Evolutionary conservation across 2,888 invertebrate species (phyloP), one percentile per base, ranked within the genome.

Genomic region (Mycalesis mineus): DNA sequence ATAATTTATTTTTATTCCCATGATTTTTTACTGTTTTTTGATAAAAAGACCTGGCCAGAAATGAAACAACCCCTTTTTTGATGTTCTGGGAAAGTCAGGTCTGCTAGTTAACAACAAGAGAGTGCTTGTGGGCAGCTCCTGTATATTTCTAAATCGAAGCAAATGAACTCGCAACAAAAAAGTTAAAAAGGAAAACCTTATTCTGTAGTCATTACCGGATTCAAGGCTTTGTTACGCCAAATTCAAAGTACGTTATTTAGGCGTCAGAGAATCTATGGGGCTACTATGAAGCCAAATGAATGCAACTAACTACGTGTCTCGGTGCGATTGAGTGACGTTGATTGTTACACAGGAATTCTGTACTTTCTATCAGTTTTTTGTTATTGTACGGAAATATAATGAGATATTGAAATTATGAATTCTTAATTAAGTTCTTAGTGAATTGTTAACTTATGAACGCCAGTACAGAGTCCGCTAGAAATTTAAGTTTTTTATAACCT

Each of bases 181-280:
- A n/a, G n/a, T n/a, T n/a, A n/a, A n/a, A n/a, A n/a, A n/a, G n/a
- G n/a, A n/a, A n/a, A n/a, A n/a, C n/a, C 50, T 56, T 59, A 58
- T 49, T 58, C 58, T 55, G 51, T 47, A 49, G 51, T 58, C 55
- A 58, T 61, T 58, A 55, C 52, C 14, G 55, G 39, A 42, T n/a
- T 14, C 42, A 29, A 17, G n/a, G 22, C 42, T 17, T 22, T 40
- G 55, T 50, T 55, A 51, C 47, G 51, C 60, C 57, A 50, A 62
- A 64, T 62, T 54, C 54, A 47, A 37, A 37, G 13, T 44, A 53
- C 55, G 56, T 62, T 62, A 58, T 62, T 64, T 49, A 42, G 39
- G 11, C n/a, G n/a, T 22, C 17, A 5, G 42, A 22, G n/a, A 22
- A 3, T 57, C 57, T 53, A 49, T 49, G 37, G 49, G 17, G 36